phyloP scores from a whole-genome alignment of 2,888 invertebrate genomes.

The Apamea anceps region DNA sequence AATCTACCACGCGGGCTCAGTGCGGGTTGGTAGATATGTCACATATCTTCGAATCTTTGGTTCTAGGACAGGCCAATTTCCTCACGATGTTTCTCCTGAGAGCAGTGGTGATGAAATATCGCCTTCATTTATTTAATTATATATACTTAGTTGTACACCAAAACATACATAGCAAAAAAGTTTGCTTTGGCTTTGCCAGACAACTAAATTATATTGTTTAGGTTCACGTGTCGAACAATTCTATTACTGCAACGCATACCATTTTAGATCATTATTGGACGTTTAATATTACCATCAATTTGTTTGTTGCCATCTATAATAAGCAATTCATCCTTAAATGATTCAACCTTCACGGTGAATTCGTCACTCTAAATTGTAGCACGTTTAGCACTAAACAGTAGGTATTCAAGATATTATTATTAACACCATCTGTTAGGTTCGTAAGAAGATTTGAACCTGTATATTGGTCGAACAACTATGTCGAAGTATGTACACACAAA shows the following conservation, averaged over 20 bases:
- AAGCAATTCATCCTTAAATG: conserved; percentile 57
- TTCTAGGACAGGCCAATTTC: no score
- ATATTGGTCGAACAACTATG: background rate
- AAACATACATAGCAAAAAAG: no score
- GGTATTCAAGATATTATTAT: conserved; percentile 3
- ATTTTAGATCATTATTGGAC: conserved; percentile 37
- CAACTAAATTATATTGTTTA: background rate
- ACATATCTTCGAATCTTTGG: no score
- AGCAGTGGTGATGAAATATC: no score
- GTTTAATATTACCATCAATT: conserved; percentile 56
- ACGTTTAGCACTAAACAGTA: conserved; percentile 5
- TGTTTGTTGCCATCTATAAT: conserved; percentile 52
- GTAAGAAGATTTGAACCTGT: no score
- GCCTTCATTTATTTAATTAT: no score
- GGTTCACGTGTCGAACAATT: conserved; percentile 7
- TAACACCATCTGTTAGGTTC: background rate
- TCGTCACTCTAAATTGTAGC: conserved; percentile 35
- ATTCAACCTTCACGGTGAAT: conserved; percentile 65
- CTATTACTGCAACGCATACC: conserved; percentile 1
- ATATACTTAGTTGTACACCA: no score
- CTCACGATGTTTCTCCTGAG: no score
- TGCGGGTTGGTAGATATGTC: no score
- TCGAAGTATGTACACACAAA: background rate
- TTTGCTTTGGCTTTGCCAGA: background rate
- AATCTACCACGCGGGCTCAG: no score